Conservation (phyloP, 2,113 vertebrate genomes). For the Rhegmatorhina hoffmannsi region DNA sequence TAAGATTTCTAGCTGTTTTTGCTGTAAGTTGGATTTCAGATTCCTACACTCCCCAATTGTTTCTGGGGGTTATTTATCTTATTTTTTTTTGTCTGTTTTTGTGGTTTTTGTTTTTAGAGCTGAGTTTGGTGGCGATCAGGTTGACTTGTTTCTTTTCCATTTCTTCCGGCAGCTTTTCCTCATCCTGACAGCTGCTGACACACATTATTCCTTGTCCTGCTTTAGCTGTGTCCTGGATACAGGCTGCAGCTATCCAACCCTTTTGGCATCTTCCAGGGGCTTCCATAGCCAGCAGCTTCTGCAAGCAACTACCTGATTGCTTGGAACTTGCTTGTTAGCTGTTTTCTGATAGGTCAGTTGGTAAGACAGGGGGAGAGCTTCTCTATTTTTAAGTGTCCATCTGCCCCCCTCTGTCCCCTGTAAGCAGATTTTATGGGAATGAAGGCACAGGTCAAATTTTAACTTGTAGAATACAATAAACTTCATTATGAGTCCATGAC, state of each 20-base stretch:
- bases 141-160: neutral
- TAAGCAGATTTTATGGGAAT: neutral
- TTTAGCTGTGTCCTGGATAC: neutral
- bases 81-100: neutral
- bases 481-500: neutral
- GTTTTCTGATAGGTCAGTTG: neutral
- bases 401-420: rapidly evolving
- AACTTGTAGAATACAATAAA: neutral
- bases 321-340: neutral
- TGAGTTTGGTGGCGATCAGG: neutral
- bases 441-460: rapidly evolving
- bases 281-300: rapidly evolving
- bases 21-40: too few species aligned
- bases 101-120: neutral
- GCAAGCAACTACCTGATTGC: rapidly evolving
- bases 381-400: neutral
- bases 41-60: too few species aligned
- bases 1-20: too few species aligned
- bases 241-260: rapidly evolving
- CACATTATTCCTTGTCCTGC: neutral
- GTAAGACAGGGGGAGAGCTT: neutral
- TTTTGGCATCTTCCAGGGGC: rapidly evolving
- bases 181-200: neutral
- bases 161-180: neutral
- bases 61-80: neutral